Evolutionary conservation across 2,113 vertebrate species (phyloP).

Genomic region (Plestiodon gilberti): DNA sequence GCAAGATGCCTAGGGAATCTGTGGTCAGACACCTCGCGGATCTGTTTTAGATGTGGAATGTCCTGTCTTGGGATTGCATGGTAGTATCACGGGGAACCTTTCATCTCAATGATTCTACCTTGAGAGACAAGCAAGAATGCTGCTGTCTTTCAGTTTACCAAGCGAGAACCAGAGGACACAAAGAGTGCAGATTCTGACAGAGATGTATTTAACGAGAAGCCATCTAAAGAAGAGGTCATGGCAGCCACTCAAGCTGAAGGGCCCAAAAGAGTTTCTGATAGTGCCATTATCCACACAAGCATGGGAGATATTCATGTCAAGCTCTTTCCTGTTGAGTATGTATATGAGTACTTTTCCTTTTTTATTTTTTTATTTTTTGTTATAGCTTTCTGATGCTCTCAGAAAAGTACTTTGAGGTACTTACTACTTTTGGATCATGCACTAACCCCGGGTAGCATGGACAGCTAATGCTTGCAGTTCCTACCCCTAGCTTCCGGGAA

Average conservation of each 20-base stretch:
- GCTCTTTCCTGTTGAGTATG: slow-evolving; percentile 98
- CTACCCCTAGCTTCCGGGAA: too few relatives aligned
- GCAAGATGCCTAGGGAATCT: background rate
- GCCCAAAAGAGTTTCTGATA: slow-evolving; percentile 96
- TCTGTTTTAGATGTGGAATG: background rate
- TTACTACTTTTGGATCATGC: background rate
- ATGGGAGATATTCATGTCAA: slow-evolving; percentile 98
- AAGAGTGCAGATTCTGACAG: slow-evolving; percentile 97
- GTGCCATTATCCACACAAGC: slow-evolving; percentile 96
- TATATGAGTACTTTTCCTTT: slow-evolving; percentile 44
- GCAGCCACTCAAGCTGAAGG: slow-evolving; percentile 99
- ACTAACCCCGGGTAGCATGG: too few relatives aligned
- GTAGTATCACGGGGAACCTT: background rate
- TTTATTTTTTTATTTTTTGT: background rate
- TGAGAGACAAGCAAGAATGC: background rate
- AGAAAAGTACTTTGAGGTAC: background rate
- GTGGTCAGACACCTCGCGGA: background rate
- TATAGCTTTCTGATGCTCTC: background rate
- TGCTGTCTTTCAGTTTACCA: slow-evolving; percentile 84
- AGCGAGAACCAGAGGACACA: slow-evolving; percentile 95
- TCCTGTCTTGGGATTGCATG: background rate
- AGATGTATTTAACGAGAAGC: slow-evolving; percentile 98
- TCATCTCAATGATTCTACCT: background rate
- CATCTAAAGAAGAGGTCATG: slow-evolving; percentile 99
- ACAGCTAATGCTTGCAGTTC: too few relatives aligned